Percentiles rank a stretch among this genome's conserved stretches.
Evolutionary conservation across 2,113 vertebrate species (phyloP).

Genomic region (Zingel zingel): DNA sequence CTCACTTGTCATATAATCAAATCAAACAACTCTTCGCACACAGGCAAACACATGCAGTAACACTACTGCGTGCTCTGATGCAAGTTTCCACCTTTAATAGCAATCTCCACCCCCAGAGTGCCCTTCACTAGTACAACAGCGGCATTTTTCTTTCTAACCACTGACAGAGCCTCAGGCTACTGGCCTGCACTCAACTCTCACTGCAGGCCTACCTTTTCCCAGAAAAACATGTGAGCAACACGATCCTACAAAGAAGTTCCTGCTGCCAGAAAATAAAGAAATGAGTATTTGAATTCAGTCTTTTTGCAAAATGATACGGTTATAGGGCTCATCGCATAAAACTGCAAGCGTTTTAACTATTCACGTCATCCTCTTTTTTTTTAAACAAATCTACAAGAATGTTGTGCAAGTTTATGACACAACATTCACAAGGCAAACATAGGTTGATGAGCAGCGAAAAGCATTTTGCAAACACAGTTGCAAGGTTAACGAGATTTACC

Average conservation of each 20-base stretch:
- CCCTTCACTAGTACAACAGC: not conserved
- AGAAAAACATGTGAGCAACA: slow-evolving; percentile 27
- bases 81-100: slow-evolving; percentile 25
- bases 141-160: slow-evolving; percentile 39
- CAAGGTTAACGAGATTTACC: not conserved
- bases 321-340: not conserved
- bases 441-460: no score
- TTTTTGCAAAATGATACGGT: not conserved
- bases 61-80: not conserved
- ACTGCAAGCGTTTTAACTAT: not conserved
- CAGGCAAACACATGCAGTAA: not conserved
- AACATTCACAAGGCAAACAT: no score
- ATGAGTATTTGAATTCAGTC: not conserved
- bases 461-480: no score
- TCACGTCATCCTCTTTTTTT: not conserved
- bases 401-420: not conserved
- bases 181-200: slow-evolving; percentile 44
- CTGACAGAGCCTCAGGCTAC: slow-evolving; percentile 49
- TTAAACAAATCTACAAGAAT: not conserved
- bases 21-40: slow-evolving; percentile 1
- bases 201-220: slow-evolving; percentile 4
- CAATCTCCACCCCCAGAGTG: slow-evolving; percentile 19
- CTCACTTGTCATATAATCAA: not conserved
- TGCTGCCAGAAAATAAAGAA: not conserved
- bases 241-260: not conserved